A percentile compares a stretch with the other conserved stretches of the same genome.
Conservation (phyloP, 1,140 invertebrate genomes). For the Lucilia sericata region DNA sequence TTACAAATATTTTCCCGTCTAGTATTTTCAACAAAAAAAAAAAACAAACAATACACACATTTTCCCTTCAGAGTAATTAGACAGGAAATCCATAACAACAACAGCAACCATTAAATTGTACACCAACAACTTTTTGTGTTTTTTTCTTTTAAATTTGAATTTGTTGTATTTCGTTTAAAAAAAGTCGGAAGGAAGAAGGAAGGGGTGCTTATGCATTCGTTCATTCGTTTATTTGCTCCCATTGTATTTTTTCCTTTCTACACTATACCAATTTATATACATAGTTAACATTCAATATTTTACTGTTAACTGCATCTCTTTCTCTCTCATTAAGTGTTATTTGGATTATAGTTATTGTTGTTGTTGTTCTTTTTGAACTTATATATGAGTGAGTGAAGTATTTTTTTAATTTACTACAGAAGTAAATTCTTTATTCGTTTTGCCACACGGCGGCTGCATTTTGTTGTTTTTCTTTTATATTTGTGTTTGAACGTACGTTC, state of each 20-base stretch:
- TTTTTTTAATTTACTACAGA: slow-evolving; percentile 27
- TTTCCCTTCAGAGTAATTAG: slow-evolving; percentile 28
- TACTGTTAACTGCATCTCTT: slow-evolving; percentile 41
- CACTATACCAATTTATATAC: slow-evolving; percentile 31
- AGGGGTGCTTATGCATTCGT: slow-evolving; percentile 45
- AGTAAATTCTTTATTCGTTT: slow-evolving; percentile 33
- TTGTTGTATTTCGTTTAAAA: background rate
- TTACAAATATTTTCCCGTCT: slow-evolving; percentile 12
- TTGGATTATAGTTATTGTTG: background rate
- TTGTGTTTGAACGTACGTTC: background rate
- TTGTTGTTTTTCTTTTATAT: background rate
- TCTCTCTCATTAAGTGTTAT: slow-evolving; percentile 31
- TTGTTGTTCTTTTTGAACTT: background rate
- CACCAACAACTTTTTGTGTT: slow-evolving; percentile 37
- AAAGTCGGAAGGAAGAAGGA: slow-evolving; percentile 42
- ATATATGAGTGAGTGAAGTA: background rate
- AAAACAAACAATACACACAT: background rate
- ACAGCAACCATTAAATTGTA: slow-evolving; percentile 36
- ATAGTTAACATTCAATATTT: slow-evolving; percentile 37
- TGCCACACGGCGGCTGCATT: slow-evolving; percentile 33
- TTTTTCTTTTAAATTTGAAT: background rate
- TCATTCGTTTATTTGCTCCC: slow-evolving; percentile 31
- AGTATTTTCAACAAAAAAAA: background rate
- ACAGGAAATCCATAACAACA: slow-evolving; percentile 45
- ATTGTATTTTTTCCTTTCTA: slow-evolving; percentile 44